Evolutionary conservation across 1,140 invertebrate genomes (phyloP), one percentile per base, ranked within the genome.

Genomic region (Lepidotrigona ventralis): DNA sequence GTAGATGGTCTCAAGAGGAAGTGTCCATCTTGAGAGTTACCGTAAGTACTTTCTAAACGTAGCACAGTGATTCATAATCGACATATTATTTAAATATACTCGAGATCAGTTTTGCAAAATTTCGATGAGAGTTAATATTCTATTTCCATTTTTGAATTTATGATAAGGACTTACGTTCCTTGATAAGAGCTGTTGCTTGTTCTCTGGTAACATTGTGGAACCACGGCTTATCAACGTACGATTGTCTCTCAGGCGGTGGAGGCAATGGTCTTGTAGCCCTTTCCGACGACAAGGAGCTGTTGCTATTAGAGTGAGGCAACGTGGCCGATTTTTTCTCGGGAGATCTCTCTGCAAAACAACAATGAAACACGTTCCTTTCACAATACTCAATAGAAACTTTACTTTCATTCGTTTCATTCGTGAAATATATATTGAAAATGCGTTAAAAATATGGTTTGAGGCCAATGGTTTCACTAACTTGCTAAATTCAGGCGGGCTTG

Each of bases 1-100:
- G 84, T 91, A 4, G 93, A 94, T 26, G 93, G 93, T 78, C 93
- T 93, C 29, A 94, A 39, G 2, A 94, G 90, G 83, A 94, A 94
- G 74, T 91, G 93, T 66, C 93, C 93, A 68, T 94, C 91, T 81
- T 88, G 89, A 15, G 82, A 66, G 23, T 86, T 89, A n/a, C 88
- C 89, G 58, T 92, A 92, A 91, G 89, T 90, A 90, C 87, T 77
- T 86, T 89, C 92, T 92, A 75, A 3, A 89, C 70, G 63, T 19
- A 46, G 73, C 21, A 39, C 64, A 75, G 72, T 15, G 53, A 56
- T 78, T 56, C 74, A 39, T 8, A 51, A 39, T 72, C 33, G 56
- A 17, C 12, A 51, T 26, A 29, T 46, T 15, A 15, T 33, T 2
- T 9, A 15, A 53, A 14, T 6, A 14, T 6, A n/a, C 5, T 46